Evolutionary conservation across 92 coral and sea anemone species (phyloP).

Genomic region (Galaxea fascicularis): DNA sequence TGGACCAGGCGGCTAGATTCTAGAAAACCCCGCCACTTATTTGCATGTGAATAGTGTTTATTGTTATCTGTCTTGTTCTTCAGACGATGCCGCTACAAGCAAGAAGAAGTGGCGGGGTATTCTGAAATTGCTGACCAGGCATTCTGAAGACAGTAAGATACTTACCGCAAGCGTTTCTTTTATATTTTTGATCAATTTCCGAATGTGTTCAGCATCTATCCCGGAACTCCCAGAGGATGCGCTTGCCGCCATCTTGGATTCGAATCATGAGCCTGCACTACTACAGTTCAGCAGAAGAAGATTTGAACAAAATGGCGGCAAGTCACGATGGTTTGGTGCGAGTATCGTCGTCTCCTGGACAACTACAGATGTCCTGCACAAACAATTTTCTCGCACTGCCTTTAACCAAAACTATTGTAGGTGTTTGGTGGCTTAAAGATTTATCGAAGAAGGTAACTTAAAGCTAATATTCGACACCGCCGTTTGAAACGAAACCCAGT

Average conservation of each 20-base stretch:
- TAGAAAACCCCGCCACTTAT: too few relatives aligned
- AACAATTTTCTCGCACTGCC: slow-evolving; percentile 77
- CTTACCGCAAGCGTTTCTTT: slow-evolving; percentile 62
- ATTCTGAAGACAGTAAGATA: background rate
- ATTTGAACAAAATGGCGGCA: slow-evolving; percentile 95
- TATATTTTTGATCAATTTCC: slow-evolving; percentile 22
- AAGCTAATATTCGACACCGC: too few relatives aligned
- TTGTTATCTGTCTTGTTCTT: too few relatives aligned
- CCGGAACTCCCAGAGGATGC: background rate
- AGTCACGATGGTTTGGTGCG: slow-evolving; percentile 77
- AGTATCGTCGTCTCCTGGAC: slow-evolving; percentile 58
- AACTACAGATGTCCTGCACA: slow-evolving; percentile 72
- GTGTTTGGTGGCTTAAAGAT: slow-evolving; percentile 79
- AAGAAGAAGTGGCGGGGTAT: too few relatives aligned
- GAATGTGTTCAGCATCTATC: slow-evolving; percentile 15
- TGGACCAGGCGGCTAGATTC: too few relatives aligned
- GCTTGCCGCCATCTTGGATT: slow-evolving; percentile 48
- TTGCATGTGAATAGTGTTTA: too few relatives aligned
- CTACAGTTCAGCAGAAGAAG: background rate
- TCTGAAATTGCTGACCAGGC: too few relatives aligned
- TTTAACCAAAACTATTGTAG: slow-evolving; percentile 75
- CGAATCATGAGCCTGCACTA: slow-evolving; percentile 20
- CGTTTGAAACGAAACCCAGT: background rate
- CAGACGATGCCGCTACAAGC: too few relatives aligned
- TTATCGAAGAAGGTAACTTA: slow-evolving; percentile 72